These are phyloP conservation scores for Corythoichthys haematopterus DNA, from an alignment of 2,113 vertebrate genomes.

Conservation along the genomic window DNA sequence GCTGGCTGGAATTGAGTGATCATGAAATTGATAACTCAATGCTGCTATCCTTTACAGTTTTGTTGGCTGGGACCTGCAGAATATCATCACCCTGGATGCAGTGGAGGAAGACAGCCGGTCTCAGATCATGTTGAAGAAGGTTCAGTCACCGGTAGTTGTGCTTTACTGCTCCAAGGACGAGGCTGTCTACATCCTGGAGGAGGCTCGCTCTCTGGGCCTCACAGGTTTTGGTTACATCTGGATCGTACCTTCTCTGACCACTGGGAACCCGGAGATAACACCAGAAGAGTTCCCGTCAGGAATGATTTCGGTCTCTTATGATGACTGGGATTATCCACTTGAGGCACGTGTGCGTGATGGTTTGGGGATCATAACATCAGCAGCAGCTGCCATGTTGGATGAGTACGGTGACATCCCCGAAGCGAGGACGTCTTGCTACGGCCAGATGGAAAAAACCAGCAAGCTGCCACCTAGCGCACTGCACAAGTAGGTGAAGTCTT, in stretches of 20 bases:
- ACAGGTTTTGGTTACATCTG: slow-evolving; percentile 96
- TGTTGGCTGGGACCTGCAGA: slow-evolving; percentile 97
- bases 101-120: slow-evolving; percentile 87
- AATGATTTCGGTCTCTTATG: slow-evolving; percentile 91
- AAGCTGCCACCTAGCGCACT: slow-evolving; percentile 83
- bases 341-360: slow-evolving; percentile 86
- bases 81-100: slow-evolving; percentile 84
- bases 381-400: slow-evolving; percentile 89
- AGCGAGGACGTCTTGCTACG: slow-evolving; percentile 88
- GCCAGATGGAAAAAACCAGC: slow-evolving; percentile 74
- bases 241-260: slow-evolving; percentile 91
- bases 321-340: slow-evolving; percentile 95
- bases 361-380: slow-evolving; percentile 90
- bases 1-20: slow-evolving; percentile 10
- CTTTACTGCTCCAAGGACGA: slow-evolving; percentile 97
- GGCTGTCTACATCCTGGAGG: slow-evolving; percentile 87
- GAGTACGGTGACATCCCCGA: slow-evolving; percentile 91
- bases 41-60: slow-evolving; percentile 70
- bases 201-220: slow-evolving; percentile 91
- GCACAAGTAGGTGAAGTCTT: slow-evolving; percentile 81
- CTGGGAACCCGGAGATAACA: slow-evolving; percentile 85
- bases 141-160: slow-evolving; percentile 91
- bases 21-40: slow-evolving; percentile 31
- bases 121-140: slow-evolving; percentile 93
- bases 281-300: slow-evolving; percentile 89